Evolutionary conservation across 37 sponge, comb jelly and placozoan species (phyloP).

Genomic region (Theonella swinhoei): DNA sequence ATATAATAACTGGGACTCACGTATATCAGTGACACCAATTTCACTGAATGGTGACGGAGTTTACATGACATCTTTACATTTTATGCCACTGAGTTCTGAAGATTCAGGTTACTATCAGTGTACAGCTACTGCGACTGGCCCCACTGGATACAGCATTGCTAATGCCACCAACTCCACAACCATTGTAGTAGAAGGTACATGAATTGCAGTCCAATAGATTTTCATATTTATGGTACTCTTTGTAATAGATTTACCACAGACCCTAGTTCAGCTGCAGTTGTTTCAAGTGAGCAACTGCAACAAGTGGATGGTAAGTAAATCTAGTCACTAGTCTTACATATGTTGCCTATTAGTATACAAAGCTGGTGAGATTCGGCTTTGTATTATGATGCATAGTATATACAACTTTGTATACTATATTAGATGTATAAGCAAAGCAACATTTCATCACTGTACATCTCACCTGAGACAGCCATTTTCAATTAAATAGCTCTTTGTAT

Average conservation of each 20-base stretch:
- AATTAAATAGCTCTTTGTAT: too few relatives aligned
- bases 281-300: background rate
- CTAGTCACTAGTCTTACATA: too few relatives aligned
- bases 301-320: background rate
- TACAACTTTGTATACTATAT: too few relatives aligned
- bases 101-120: background rate
- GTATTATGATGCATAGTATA: background rate
- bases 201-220: too few relatives aligned
- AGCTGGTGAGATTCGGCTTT: too few relatives aligned
- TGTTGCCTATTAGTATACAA: too few relatives aligned
- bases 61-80: background rate
- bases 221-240: too few relatives aligned
- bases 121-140: background rate
- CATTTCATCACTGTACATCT: too few relatives aligned
- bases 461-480: too few relatives aligned
- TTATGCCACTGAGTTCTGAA: background rate
- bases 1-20: background rate
- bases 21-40: background rate
- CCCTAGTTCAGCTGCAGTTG: background rate
- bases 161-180: background rate
- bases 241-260: too few relatives aligned
- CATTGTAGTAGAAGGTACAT: background rate
- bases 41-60: background rate
- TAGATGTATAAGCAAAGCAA: too few relatives aligned
- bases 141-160: background rate